A percentile compares a stretch with the other conserved stretches of the same genome.
Evolutionary conservation across 1,140 invertebrate genomes (phyloP).

Genomic region (Cydia fagiglandana): DNA sequence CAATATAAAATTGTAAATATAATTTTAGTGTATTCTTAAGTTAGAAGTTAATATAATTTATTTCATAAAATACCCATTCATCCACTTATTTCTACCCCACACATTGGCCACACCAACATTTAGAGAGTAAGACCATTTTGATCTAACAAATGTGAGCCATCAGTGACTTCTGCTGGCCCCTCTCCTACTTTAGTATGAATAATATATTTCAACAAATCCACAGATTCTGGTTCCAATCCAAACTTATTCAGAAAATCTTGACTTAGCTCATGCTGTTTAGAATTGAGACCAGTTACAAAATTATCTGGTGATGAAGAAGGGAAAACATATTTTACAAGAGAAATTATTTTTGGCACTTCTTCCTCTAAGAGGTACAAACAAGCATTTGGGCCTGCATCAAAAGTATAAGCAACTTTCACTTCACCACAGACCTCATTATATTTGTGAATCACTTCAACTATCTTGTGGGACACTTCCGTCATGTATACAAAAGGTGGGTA

Average conservation of each 20-base stretch:
- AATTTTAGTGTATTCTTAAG: background rate
- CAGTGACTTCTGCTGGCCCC: conserved; percentile 81
- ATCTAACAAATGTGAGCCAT: conserved; percentile 81
- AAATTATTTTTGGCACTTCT: conserved; percentile 84
- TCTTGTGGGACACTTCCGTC: conserved; percentile 91
- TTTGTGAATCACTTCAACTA: conserved; percentile 89
- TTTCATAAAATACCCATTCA: conserved; percentile 13
- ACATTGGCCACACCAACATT: conserved; percentile 29
- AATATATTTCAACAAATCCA: conserved; percentile 88
- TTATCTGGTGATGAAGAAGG: conserved; percentile 79
- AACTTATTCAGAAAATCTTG: conserved; percentile 52
- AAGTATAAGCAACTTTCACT: conserved; percentile 93
- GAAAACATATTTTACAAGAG: conserved; percentile 86
- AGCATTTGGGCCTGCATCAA: conserved; percentile 98
- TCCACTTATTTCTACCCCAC: conserved; percentile 2
- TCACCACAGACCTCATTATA: conserved; percentile 86
- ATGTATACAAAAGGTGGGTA: conserved; percentile 96
- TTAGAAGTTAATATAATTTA: conserved; percentile 16
- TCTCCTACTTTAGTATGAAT: conserved; percentile 89
- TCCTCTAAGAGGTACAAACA: conserved; percentile 92
- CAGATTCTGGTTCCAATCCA: conserved; percentile 66
- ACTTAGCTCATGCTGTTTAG: conserved; percentile 43
- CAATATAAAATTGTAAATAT: background rate
- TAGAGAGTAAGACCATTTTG: conserved; percentile 73
- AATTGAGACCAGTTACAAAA: conserved; percentile 58